These are phyloP conservation scores for Eupristina koningsbergeri DNA, from an alignment of 1,140 invertebrate genomes.

Conservation along the genomic window DNA sequence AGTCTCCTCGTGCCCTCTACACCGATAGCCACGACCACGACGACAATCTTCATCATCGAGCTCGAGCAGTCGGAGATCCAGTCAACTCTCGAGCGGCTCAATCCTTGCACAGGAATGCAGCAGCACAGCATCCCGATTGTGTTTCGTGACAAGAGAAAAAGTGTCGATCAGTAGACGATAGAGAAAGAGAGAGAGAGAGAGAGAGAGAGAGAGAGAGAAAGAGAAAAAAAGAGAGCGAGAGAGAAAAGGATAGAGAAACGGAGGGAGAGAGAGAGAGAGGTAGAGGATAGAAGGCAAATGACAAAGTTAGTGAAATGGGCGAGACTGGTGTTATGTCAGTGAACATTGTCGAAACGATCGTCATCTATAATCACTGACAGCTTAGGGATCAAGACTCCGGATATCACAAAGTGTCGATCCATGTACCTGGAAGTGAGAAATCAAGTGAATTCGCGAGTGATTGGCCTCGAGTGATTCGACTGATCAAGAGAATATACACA, in stretches of 20 bases:
- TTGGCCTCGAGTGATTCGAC: slow-evolving; percentile 33
- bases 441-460: slow-evolving; percentile 42
- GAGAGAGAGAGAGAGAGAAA: slow-evolving; percentile 5
- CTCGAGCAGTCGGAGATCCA: neutral
- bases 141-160: slow-evolving; percentile 26
- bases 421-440: slow-evolving; percentile 42
- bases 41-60: neutral
- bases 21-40: neutral
- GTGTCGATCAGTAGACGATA: neutral
- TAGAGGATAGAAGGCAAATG: slow-evolving; percentile 24
- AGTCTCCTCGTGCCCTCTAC: neutral
- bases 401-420: slow-evolving; percentile 43
- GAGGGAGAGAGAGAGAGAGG: neutral
- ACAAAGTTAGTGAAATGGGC: slow-evolving; percentile 3
- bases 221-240: slow-evolving; percentile 23
- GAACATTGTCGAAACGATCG: slow-evolving; percentile 41
- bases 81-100: neutral
- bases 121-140: neutral
- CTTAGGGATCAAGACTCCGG: slow-evolving; percentile 53
- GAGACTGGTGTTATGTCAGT: slow-evolving; percentile 24
- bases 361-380: slow-evolving; percentile 54
- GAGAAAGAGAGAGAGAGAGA: neutral
- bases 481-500: neutral
- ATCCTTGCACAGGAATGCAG: neutral
- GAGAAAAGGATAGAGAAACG: neutral